Base-by-base conservation (phyloP, 2,888 invertebrate species). In the Apamea epomidion region DNA sequence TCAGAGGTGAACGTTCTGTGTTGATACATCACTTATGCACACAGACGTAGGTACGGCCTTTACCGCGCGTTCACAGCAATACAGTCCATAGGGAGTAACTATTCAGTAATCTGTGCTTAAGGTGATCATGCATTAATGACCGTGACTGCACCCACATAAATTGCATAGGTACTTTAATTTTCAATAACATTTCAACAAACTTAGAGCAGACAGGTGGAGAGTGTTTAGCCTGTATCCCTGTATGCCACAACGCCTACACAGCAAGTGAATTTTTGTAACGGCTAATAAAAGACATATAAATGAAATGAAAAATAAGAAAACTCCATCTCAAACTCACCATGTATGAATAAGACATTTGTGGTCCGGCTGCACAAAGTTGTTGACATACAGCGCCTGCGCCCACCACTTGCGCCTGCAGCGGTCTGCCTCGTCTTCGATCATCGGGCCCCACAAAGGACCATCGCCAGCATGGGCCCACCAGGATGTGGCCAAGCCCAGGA, bases 261-360 rank as follows among this genome's bases (percentile, higher is more conserved):
- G 45, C 18, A 45, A n/a, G 42, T 45, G 18, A 29, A 2, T 18
- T 25, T 10, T 32, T 21, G 48, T 51, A 51, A n/a, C 1, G 25
- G 5, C 16, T n/a, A 71, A 4, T 45, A 68, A n/a, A 51, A 48
- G 12, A 29, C 6, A 6, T 21, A 48, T 21, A n/a, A n/a, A n/a
- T 65, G 21, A 67, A 68, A 42, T 68, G 32, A 32, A 42, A 42
- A 42, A n/a, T 67, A n/a, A 68, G 5, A 45, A 37, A 71, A 16
- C 25, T n/a, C 2, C 8, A 8, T 71, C 10, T 12, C 0, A 32
- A 51, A 87, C 91, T 91, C 68, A 95, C 95, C 95, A 95, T 0
- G 94, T 92, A 51, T 94, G 95, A 45, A 94, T 88, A 42, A 95
- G 90, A 68, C 95, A 95, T 74, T 89, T 91, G 25, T 92, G 88